These are phyloP conservation scores for Silurus glanis DNA, from an alignment of 2,113 vertebrate species.

Conservation along the genomic window DNA sequence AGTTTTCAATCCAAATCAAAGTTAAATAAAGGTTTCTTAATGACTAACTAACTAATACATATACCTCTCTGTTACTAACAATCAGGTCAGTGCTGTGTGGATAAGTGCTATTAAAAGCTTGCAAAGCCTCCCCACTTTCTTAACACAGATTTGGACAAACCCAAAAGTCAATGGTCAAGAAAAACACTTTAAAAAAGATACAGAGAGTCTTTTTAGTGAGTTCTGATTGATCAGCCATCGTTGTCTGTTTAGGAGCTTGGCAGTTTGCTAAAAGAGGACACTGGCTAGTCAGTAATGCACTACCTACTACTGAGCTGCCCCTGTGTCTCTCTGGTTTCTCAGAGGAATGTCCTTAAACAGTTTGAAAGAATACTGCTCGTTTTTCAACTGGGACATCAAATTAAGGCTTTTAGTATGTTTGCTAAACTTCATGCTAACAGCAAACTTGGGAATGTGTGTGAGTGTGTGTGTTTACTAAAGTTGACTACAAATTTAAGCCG, in stretches of 20 bases:
- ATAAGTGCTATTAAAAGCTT: not conserved
- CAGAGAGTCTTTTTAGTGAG: not conserved
- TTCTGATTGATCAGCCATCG: not conserved
- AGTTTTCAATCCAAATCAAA: no score
- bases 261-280: conserved; percentile 17
- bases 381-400: conserved; percentile 30
- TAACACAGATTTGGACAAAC: not conserved
- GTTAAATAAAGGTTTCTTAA: no score
- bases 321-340: conserved; percentile 48
- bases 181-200: not conserved
- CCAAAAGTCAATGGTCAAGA: not conserved
- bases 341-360: conserved; percentile 34
- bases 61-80: not conserved
- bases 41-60: no score
- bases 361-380: conserved; percentile 21
- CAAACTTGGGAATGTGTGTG: conserved; percentile 17
- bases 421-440: not conserved
- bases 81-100: not conserved
- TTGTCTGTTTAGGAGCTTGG: not conserved
- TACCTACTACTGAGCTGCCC: conserved; percentile 39
- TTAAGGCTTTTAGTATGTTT: conserved; percentile 1
- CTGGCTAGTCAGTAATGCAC: conserved; percentile 48
- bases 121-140: not conserved
- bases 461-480: conserved; percentile 27
- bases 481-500: conserved; percentile 46